These are phyloP conservation scores for Leucoraja ocellata DNA, from an alignment of 2,797 vertebrate genomes.

Conservation along the genomic window DNA sequence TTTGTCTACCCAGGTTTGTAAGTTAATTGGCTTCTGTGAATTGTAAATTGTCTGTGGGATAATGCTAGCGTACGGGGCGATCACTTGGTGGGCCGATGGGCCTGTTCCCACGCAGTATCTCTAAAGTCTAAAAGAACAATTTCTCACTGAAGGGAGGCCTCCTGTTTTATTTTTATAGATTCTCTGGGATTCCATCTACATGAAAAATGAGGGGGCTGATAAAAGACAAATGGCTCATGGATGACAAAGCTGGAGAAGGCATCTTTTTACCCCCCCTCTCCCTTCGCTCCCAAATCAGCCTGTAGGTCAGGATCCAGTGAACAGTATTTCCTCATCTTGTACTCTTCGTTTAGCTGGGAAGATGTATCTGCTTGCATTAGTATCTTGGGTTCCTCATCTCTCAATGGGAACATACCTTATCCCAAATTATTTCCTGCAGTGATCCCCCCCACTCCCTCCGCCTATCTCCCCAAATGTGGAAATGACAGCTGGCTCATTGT, in stretches of 20 bases:
- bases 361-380: background rate
- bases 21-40: no score
- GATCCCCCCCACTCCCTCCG: no score
- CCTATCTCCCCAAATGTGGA: background rate
- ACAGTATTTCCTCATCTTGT: background rate
- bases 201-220: background rate
- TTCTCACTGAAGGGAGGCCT: background rate
- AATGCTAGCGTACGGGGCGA: no score
- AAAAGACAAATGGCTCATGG: no score
- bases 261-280: background rate
- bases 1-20: no score
- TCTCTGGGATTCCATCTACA: background rate
- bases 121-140: background rate
- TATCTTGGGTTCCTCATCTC: background rate
- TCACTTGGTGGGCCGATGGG: no score
- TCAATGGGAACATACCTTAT: background rate
- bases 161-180: background rate
- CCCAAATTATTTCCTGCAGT: background rate
- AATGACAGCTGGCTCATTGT: background rate
- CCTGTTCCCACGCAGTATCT: no score
- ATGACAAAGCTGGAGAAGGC: background rate
- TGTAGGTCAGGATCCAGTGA: background rate
- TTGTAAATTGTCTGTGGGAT: no score
- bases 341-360: background rate
- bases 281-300: background rate